Conservation (phyloP, 2,113 vertebrate species). For the Arothron firmamentum region DNA sequence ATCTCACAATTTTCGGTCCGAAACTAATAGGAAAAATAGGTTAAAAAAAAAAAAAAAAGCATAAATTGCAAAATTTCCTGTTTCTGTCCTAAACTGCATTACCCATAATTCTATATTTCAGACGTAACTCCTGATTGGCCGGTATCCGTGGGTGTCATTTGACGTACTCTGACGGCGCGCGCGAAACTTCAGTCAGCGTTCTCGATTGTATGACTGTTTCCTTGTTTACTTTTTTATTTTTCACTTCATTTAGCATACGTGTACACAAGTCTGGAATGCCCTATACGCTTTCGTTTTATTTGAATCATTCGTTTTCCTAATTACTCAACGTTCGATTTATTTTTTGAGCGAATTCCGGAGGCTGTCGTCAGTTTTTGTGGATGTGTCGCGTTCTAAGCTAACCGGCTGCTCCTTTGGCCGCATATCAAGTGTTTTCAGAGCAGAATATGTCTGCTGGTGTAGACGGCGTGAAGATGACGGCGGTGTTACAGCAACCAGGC, state of each 20-base stretch:
- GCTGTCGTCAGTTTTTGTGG: background rate
- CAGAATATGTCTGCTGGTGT: no score
- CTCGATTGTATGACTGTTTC: background rate
- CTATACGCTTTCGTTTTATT: rapidly evolving
- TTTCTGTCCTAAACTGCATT: constrained; percentile 40
- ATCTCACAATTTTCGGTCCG: no score
- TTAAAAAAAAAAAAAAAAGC: no score
- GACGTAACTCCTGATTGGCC: constrained; percentile 31
- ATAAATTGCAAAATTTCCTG: background rate
- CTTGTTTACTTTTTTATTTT: background rate
- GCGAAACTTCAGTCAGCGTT: constrained; percentile 28
- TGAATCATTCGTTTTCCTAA: rapidly evolving
- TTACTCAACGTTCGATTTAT: background rate
- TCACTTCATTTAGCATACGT: background rate
- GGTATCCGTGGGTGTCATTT: background rate
- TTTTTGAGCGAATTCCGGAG: background rate
- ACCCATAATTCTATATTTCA: constrained; percentile 32
- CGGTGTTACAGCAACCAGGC: constrained; percentile 58
- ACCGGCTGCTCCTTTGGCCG: background rate
- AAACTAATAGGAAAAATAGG: no score
- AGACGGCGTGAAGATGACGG: constrained; percentile 46
- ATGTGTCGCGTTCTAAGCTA: constrained; percentile 3
- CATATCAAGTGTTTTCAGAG: background rate
- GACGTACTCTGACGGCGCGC: constrained; percentile 44
- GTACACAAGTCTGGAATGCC: no score